Evolutionary conservation across 2,113 vertebrate species (phyloP), one percentile per base, ranked within the genome.

Genomic region (Brevimyrus niger): DNA sequence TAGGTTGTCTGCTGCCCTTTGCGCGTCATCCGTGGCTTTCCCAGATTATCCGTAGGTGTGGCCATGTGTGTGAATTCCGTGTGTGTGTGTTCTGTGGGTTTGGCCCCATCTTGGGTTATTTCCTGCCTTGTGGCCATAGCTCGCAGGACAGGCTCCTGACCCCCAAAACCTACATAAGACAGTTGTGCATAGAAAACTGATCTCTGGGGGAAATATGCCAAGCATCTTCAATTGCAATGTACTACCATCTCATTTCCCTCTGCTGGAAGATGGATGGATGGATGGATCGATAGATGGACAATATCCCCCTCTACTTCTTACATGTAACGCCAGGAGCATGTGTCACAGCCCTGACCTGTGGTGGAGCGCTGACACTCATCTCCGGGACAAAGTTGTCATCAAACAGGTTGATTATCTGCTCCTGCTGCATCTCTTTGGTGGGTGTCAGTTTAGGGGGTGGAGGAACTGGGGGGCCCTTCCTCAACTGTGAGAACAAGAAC

Each of bases 361-460:
- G 97, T 51, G 97, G 96, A 3, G 97, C 97, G 0, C 95, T 96
- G 91, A 97, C 96, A 73, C 92, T 96, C 95, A 98, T 94, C 93
- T 97, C 96, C 9, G 97, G 97, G 90, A 98, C 95, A 94, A 99
- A 99, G 88, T 99, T 98, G 94, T 98, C 97, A 2, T 98, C 98
- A 90, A 99, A 99, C 92, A 99, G 95, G 92, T 96, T 98, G 46
- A 99, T 98, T 92, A 99, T 99, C 92, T 98, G 98, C 92, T 99
- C 98, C 88, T 97, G 97, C 4, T 96, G 96, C 83, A 99, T 92
- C 61, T 99, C 98, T 92, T 97, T 98, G 0, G 97, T 98, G 1
- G 98, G 98, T 1, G 98, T 99, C 89, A 95, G 97, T 93, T 99
- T 99, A 46, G 98, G 98, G 90, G 98, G 94, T 0, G 98, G 98